Evolutionary conservation across 1,140 invertebrate genomes (phyloP).

Genomic region (Conus ventricosus): DNA sequence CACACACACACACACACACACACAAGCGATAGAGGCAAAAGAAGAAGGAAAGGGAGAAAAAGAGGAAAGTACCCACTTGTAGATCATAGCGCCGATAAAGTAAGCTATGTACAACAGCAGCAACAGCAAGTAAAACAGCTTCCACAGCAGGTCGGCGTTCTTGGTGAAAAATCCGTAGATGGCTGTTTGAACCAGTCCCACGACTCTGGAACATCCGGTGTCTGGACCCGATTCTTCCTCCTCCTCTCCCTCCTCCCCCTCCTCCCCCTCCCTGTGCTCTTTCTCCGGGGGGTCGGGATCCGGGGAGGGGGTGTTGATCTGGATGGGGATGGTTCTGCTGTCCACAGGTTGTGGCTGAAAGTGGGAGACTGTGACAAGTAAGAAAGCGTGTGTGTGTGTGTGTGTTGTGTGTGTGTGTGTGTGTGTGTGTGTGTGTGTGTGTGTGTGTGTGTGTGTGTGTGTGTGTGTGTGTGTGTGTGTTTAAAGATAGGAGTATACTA

Average conservation of each 20-base stretch:
- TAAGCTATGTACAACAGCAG: constrained; percentile 47
- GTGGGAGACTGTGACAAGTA: no score
- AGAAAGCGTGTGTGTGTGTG: no score
- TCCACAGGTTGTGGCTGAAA: neutral
- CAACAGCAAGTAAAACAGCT: constrained; percentile 32
- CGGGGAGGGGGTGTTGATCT: neutral
- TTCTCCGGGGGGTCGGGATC: neutral
- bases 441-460: no score
- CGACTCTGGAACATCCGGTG: neutral
- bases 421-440: no score
- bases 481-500: no score
- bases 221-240: neutral
- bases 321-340: neutral
- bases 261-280: neutral
- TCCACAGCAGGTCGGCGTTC: constrained; percentile 24
- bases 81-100: constrained; percentile 53
- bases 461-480: no score
- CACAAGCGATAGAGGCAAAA: no score
- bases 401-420: no score
- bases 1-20: no score
- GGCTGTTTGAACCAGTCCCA: constrained; percentile 24
- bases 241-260: neutral
- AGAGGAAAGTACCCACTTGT: constrained; percentile 34
- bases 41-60: neutral
- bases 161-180: constrained; percentile 30